Evolutionary conservation across 2,888 invertebrate genomes (phyloP).

Genomic region (Schizaphis graminum): DNA sequence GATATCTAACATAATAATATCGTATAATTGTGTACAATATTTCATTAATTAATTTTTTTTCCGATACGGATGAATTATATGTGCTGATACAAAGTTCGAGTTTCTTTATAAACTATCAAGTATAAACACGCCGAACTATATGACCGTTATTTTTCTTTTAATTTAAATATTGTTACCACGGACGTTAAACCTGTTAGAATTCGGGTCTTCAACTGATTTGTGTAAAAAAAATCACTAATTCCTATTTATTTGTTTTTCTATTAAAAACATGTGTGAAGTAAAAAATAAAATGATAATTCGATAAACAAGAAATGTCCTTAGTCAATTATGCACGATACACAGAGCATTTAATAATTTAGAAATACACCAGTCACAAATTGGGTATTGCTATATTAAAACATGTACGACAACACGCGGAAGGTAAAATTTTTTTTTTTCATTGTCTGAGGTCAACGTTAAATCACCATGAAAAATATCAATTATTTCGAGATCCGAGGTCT

Average conservation of each 20-base stretch:
- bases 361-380: not conserved
- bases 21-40: too few relatives aligned
- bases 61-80: not conserved
- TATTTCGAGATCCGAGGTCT: not conserved
- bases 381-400: not conserved
- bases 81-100: not conserved
- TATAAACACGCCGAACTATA: not conserved
- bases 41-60: not conserved
- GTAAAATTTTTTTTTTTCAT: not conserved
- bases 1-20: too few relatives aligned
- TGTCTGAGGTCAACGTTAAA: not conserved
- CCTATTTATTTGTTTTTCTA: not conserved
- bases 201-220: not conserved
- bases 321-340: slow-evolving; percentile 19
- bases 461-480: not conserved
- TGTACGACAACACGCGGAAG: not conserved
- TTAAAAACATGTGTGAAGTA: not conserved
- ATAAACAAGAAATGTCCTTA: slow-evolving; percentile 42
- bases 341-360: not conserved
- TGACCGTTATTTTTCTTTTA: not conserved
- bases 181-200: not conserved
- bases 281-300: not conserved
- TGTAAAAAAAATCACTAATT: not conserved
- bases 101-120: not conserved
- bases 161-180: not conserved